These are phyloP conservation scores for Myiopsitta monachus DNA, from an alignment of 2,113 vertebrate genomes.

Conservation along the genomic window DNA sequence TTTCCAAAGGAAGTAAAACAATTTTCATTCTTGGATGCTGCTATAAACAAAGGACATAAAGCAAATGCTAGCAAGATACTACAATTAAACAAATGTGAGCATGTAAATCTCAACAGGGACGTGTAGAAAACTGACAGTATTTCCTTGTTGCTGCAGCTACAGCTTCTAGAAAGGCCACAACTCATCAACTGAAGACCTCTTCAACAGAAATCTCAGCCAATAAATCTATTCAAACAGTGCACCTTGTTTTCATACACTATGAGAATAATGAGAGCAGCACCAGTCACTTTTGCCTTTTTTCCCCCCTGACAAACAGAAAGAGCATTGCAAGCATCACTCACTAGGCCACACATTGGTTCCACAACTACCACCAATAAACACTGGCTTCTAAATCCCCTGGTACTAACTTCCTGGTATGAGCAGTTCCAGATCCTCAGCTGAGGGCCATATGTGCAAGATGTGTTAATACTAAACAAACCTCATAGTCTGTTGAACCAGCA, in stretches of 20 bases:
- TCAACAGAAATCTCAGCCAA: neutral
- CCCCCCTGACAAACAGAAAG: neutral
- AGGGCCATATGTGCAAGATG: slow-evolving; percentile 17
- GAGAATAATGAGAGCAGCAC: neutral
- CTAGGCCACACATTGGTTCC: slow-evolving; percentile 27
- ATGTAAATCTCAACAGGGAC: slow-evolving; percentile 18
- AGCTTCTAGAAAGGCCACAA: slow-evolving; percentile 33
- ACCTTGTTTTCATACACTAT: neutral
- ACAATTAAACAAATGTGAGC: slow-evolving; percentile 10
- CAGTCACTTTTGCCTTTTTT: neutral
- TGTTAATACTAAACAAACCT: neutral
- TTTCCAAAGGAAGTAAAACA: neutral
- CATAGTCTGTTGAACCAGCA: slow-evolving; percentile 12
- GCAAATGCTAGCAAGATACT: slow-evolving; percentile 24
- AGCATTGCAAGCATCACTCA: neutral
- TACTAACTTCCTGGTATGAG: neutral
- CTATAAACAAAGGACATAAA: neutral
- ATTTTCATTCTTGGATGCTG: neutral
- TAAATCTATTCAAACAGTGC: neutral
- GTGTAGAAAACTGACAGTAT: neutral
- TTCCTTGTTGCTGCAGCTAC: slow-evolving; percentile 53
- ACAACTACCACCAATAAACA: slow-evolving; percentile 29
- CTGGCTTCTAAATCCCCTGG: neutral
- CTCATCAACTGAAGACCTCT: slow-evolving; percentile 17
- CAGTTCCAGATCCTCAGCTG: neutral